Conservation (phyloP, 1,140 invertebrate genomes). For the Panonychus citri region DNA sequence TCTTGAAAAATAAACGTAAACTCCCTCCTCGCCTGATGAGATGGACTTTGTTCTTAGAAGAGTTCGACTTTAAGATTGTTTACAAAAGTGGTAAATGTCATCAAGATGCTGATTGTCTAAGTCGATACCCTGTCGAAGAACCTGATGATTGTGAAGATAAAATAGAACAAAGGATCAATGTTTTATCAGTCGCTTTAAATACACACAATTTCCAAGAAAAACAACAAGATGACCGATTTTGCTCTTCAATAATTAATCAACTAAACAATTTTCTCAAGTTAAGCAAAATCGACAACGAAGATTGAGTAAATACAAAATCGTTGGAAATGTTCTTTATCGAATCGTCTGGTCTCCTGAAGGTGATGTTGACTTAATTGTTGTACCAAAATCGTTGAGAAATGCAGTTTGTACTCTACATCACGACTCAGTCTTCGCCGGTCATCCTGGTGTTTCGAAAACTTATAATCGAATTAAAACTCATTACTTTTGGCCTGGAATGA, state of each 20-base stretch:
- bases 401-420: neutral
- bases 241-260: too few relatives aligned
- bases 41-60: slow-evolving; percentile 13
- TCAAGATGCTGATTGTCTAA: slow-evolving; percentile 6
- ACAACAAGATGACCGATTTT: too few relatives aligned
- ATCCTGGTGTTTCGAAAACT: slow-evolving; percentile 1
- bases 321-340: neutral
- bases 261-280: too few relatives aligned
- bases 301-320: neutral
- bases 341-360: neutral
- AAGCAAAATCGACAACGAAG: too few relatives aligned
- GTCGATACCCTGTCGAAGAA: neutral
- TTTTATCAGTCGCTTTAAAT: too few relatives aligned
- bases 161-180: neutral
- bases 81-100: slow-evolving; percentile 8
- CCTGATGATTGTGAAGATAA: neutral
- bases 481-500: slow-evolving; percentile 1
- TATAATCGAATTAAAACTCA: neutral
- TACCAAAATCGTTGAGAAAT: neutral
- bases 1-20: neutral
- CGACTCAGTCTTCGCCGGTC: neutral
- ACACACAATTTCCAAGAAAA: too few relatives aligned
- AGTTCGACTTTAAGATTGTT: slow-evolving; percentile 12
- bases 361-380: neutral
- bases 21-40: slow-evolving; percentile 4